Conservation (phyloP, 2,113 vertebrate species). For the Odobenus rosmarus region DNA sequence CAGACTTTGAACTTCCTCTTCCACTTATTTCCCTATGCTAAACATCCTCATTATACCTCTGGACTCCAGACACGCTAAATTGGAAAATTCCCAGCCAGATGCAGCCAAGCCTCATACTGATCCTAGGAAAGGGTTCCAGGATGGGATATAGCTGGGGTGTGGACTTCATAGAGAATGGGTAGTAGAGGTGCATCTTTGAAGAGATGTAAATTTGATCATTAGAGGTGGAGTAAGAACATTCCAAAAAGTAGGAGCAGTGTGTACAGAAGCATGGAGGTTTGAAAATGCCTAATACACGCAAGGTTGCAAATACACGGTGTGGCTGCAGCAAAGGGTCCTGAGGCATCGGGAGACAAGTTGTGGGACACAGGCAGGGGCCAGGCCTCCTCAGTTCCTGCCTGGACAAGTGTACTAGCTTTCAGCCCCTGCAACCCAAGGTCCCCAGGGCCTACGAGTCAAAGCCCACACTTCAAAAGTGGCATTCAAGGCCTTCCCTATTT, state of each 20-base stretch:
- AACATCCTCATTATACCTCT: slow-evolving; percentile 73
- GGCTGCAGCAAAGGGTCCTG: background rate
- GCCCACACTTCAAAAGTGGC: background rate
- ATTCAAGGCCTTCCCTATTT: background rate
- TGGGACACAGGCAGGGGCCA: background rate
- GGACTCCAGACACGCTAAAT: background rate
- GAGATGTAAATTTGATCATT: background rate
- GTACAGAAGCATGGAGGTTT: background rate
- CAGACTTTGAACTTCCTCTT: slow-evolving; percentile 77
- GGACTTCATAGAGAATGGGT: background rate
- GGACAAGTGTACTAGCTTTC: background rate
- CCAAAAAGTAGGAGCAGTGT: background rate
- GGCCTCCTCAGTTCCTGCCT: background rate
- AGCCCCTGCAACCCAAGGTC: background rate
- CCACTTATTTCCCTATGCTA: slow-evolving; percentile 66
- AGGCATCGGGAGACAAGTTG: background rate
- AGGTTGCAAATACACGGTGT: background rate
- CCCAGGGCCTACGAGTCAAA: background rate
- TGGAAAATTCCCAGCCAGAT: slow-evolving; percentile 55
- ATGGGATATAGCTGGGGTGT: background rate
- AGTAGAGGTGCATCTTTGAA: background rate
- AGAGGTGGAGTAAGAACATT: background rate
- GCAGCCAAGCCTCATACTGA: background rate
- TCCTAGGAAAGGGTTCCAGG: background rate
- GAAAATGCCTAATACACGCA: background rate